A percentile compares a stretch with the other conserved stretches of the same genome.
phyloP scores from a whole-genome alignment of 37 sponge, comb jelly and placozoan species.

The Beroe ovata region DNA sequence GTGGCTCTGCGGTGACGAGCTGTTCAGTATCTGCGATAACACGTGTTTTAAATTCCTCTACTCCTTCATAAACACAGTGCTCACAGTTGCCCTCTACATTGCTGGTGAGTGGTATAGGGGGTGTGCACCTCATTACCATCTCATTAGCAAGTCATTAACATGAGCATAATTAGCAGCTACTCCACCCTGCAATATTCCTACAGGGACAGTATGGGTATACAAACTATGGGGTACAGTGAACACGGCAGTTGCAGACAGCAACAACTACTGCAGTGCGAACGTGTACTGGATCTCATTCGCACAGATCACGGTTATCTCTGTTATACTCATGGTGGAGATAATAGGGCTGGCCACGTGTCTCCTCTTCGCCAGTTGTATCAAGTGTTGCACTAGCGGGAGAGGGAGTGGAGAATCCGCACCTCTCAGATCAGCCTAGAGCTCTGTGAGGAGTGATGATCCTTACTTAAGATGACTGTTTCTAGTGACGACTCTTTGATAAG shows the following conservation, averaged over 20 bases:
- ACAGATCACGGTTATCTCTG: background rate
- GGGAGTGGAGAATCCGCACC: background rate
- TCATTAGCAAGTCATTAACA: too few species aligned
- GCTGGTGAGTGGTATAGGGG: background rate
- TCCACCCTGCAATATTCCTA: too few species aligned
- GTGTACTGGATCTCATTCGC: conserved; percentile 46
- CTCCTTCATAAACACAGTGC: background rate
- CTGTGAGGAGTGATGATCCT: too few species aligned
- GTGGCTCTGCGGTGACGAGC: background rate
- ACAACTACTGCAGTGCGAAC: conserved; percentile 4
- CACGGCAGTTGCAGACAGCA: background rate
- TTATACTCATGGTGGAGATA: background rate
- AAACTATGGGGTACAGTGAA: background rate
- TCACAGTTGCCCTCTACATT: background rate
- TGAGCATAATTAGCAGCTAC: too few species aligned
- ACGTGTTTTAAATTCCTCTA: background rate
- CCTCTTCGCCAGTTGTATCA: background rate
- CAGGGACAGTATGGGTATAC: conserved; percentile 56
- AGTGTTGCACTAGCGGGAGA: background rate
- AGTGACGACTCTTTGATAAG: too few species aligned
- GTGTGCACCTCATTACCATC: too few species aligned
- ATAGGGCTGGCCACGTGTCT: background rate
- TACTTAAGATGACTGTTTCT: too few species aligned
- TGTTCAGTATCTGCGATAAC: background rate
- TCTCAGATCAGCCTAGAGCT: background rate